These are phyloP conservation scores for Nesoenas mayeri DNA, from an alignment of 2,113 vertebrate species.

Conservation along the genomic window DNA sequence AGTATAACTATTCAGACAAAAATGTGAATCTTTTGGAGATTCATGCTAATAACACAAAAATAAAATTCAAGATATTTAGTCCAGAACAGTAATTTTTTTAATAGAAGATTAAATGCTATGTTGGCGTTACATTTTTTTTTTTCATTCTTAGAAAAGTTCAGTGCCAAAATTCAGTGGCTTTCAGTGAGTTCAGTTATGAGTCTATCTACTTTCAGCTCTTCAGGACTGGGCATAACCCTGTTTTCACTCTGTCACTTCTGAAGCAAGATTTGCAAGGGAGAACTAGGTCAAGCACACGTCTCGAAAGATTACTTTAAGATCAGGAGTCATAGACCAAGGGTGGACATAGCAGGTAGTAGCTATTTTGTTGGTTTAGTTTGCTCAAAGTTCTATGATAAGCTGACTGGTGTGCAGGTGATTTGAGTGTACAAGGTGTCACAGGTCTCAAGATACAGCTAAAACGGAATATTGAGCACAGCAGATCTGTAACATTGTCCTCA, in stretches of 20 bases:
- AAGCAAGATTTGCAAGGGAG: background rate
- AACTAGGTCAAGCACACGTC: background rate
- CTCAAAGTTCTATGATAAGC: background rate
- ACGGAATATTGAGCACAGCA: background rate
- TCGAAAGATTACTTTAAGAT: background rate
- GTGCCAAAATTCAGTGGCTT: background rate
- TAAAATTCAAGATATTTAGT: background rate
- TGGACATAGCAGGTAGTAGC: background rate
- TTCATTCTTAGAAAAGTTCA: background rate
- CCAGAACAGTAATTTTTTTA: background rate
- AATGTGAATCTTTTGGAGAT: background rate
- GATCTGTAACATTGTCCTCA: background rate
- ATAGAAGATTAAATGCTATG: background rate
- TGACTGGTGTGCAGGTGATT: background rate
- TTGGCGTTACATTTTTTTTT: fast-evolving
- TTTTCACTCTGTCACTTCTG: background rate
- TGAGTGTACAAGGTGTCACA: fast-evolving
- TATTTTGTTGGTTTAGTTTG: background rate
- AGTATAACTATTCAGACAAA: background rate
- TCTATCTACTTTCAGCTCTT: background rate
- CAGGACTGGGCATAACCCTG: background rate
- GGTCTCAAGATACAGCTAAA: background rate
- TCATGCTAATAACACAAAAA: background rate
- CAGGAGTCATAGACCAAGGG: background rate
- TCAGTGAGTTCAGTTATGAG: background rate